Evolutionary conservation across 2,113 vertebrate genomes (phyloP), one percentile per base, ranked within the genome.

Genomic region (Peromyscus leucopus): DNA sequence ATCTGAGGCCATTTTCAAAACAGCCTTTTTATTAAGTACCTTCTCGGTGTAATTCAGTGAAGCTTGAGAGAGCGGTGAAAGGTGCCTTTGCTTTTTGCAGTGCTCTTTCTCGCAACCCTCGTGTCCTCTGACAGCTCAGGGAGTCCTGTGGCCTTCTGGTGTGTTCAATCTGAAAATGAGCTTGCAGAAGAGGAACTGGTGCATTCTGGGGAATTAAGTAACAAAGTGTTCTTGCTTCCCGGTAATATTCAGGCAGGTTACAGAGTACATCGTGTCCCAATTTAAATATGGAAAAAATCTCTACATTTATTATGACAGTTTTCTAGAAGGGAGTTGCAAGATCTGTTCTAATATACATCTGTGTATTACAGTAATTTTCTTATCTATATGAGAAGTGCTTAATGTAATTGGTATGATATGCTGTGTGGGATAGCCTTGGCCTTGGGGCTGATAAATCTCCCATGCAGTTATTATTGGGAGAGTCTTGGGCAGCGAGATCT

Each of bases 1-100:
- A 78, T 59, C 69, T 85, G 26, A 92, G 90, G 89, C 69, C 24
- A 95, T 75, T 95, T 94, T 94, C 61, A n/a, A 59, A 93, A 87
- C 6, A 74, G 16, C 31, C 42, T 36, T 87, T 51, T 69, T 69
- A 87, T 88, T n/a, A 88, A 55, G 67, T n/a, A 9, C 67, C 59
- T 65, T 65, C 83, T 85, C 59, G 1, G 16, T 65, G 26, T 65
- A 65, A 51, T 87, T 48, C 63, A 69, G 61, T 67, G 5, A 17
- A 0, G 28, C 28, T 31, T 48, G 16, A 33, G 84, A 48, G 63
- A 69, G 42, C 36, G 31, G 42, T 19, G n/a, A 46, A 46, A 46
- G 59, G 83, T 65, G 83, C 59, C 83, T 65, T 85, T 85, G 39
- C 39, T 5, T 26, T 46, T 85, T 46, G 46, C 39, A 85, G 15